These are phyloP conservation scores for Myotis myotis DNA, from an alignment of 2,797 vertebrate genomes.

Conservation along the genomic window DNA sequence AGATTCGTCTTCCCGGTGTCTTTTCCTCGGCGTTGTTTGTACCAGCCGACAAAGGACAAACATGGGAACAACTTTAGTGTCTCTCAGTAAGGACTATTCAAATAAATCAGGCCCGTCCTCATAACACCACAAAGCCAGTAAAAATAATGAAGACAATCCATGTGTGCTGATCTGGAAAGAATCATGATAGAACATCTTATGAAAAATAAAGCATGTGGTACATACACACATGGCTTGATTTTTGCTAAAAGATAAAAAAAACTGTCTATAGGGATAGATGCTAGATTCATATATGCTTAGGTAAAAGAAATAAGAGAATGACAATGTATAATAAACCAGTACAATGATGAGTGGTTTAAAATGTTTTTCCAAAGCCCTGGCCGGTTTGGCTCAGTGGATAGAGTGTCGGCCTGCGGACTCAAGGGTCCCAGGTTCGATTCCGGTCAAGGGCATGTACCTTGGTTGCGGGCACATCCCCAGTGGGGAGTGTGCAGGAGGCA, in stretches of 20 bases:
- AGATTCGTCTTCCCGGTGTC: not conserved
- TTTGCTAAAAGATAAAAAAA: not conserved
- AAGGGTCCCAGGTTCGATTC: no score
- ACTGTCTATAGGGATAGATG: not conserved
- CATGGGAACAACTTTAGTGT: not conserved
- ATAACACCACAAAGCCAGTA: not conserved
- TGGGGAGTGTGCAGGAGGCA: no score
- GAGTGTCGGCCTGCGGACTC: no score
- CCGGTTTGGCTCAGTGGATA: no score
- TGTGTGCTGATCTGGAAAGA: not conserved
- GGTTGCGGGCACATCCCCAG: no score
- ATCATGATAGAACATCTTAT: not conserved
- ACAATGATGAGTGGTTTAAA: not conserved
- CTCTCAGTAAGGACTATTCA: not conserved
- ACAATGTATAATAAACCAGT: not conserved
- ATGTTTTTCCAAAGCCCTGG: not conserved
- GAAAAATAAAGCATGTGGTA: slow-evolving; percentile 38
- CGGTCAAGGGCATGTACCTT: no score
- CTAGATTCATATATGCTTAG: not conserved
- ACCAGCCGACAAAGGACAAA: not conserved
- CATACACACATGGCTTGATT: not conserved
- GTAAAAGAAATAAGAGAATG: not conserved
- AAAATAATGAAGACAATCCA: not conserved
- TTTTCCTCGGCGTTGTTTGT: not conserved
- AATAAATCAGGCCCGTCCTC: not conserved